Evolutionary conservation across 2,797 vertebrate species (phyloP), one percentile per base, ranked within the genome.

Genomic region (Limosa lapponica): DNA sequence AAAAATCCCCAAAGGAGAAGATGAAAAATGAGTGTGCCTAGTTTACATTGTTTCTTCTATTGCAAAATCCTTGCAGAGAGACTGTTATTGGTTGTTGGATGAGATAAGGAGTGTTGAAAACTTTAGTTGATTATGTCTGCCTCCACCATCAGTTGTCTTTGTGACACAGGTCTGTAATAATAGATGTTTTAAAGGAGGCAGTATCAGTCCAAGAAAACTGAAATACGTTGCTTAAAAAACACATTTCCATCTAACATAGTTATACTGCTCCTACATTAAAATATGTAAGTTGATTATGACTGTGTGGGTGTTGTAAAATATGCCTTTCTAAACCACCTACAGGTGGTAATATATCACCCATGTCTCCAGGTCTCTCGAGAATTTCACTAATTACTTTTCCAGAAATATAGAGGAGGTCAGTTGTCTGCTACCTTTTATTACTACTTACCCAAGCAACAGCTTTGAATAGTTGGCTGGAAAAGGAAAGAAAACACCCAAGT

Each of bases 351-450:
- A 87, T 90, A 97, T 98, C 95, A 97, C 91, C 88, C 58, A 6
- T 81, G 94, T 93, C 95, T 97, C 85, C 62, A 10, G 19, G 89
- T 96, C 95, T 96, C 94, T 58, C n/a, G 59, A 84, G 96, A 66
- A 95, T 91, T 89, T 87, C 87, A 95, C 93, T 97, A 97, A 98
- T 98, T 97, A 95, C 91, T 97, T 97, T 95, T 96, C 87, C 87
- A 97, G 95, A 97, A 97, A 97, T 82, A 96, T 7, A 88, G 83
- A 95, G 77, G 74, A 95, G 96, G 90, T 96, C 96, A 96, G 77
- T 97, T 97, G 49, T 89, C 89, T 96, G 94, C 77, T 97, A 87
- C 92, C 94, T 97, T 98, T 97, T 95, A 83, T 97, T 96, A 96
- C 94, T 95, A 71, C 82, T 96, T 94, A 94, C 75, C 67, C 16